Base-by-base conservation (phyloP, 1,140 invertebrate species). In the Bactericera cockerelli region DNA sequence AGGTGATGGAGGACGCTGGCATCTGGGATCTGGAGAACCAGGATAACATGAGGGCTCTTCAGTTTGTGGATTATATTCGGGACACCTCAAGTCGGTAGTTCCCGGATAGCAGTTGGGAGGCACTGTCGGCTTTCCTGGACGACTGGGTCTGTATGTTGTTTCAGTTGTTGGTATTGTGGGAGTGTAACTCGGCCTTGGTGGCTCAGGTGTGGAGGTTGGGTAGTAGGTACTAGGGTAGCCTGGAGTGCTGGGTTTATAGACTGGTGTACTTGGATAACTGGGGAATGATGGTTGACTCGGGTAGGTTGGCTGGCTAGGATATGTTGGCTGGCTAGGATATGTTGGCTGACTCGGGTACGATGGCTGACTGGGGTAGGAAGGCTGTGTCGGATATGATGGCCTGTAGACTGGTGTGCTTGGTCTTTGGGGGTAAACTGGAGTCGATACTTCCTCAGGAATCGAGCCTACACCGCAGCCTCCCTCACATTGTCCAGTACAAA, bases 401-500 rank as follows among this genome's bases (percentile, higher is more conserved):
- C 25, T 10, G n/a, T 19, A 33, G 26, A 33, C 14, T n/a, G 26
- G 26, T 31, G 56, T 57, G 14, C 2, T 26, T 16, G 16, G 25
- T 25, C 22, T 25, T 16, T 22, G 10, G 2, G 31, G 24, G 19
- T 31, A 22, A 22, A 28, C 36, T 2, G 55, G 28, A 8, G 26
- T 19, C n/a, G 22, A 2, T 49, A 25, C 19, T 19, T 26, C 33
- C 13, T 56, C 60, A 24, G 55, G 22, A 38, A 22, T 31, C 3
- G 49, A 55, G n/a, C 55, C 55, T 11, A 53, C 54, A 25, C 38
- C 39, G 42, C 67, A 63, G 28, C 61, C 24, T 22, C 68, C 62
- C 31, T 67, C 64, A 59, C 73, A 74, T 55, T 67, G 58, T 6
- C 70, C 71, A 38, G 65, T 66, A 55, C 73, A 74, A 3, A 74